Evolutionary conservation across 2,888 invertebrate genomes (phyloP).

Genomic region (Antitype chi): DNA sequence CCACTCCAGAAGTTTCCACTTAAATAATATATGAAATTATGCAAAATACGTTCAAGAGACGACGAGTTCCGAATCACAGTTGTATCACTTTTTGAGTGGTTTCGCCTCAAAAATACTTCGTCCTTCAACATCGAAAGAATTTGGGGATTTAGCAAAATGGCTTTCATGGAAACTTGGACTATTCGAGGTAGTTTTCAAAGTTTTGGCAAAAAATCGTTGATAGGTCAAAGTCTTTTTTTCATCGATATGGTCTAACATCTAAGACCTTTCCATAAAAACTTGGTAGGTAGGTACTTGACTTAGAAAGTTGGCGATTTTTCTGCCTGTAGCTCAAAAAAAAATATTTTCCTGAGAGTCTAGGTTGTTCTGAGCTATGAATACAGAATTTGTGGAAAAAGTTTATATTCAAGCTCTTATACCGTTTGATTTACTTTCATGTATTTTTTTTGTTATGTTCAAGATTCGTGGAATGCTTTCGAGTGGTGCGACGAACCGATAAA

Average conservation of each 20-base stretch:
- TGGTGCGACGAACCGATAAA: slow-evolving; percentile 17
- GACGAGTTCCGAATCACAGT: slow-evolving; percentile 63
- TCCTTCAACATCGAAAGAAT: slow-evolving; percentile 44
- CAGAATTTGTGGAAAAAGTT: slow-evolving; percentile 41
- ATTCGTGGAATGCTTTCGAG: not conserved
- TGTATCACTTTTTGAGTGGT: slow-evolving; percentile 68
- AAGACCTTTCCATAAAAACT: slow-evolving; percentile 16
- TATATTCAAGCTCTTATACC: slow-evolving; percentile 10
- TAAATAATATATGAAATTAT: slow-evolving; percentile 83
- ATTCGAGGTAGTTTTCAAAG: slow-evolving; percentile 41
- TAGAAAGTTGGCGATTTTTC: slow-evolving; percentile 6
- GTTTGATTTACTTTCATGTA: slow-evolving; percentile 31
- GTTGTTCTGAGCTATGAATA: slow-evolving; percentile 33
- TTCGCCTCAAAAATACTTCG: slow-evolving; percentile 54
- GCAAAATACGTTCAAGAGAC: slow-evolving; percentile 72
- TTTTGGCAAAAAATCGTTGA: slow-evolving; percentile 26
- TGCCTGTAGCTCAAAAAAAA: not conserved
- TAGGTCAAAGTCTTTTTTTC: slow-evolving; percentile 32
- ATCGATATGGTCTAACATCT: slow-evolving; percentile 38
- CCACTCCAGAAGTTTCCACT: slow-evolving; percentile 71
- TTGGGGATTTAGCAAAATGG: slow-evolving; percentile 48
- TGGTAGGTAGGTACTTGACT: slow-evolving; percentile 1
- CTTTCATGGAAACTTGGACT: slow-evolving; percentile 36
- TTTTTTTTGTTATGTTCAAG: slow-evolving; percentile 20
- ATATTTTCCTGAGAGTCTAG: slow-evolving; percentile 27